Evolutionary conservation across 2,113 vertebrate genomes (phyloP), one percentile per base, ranked within the genome.

Genomic region (Callipepla squamata): DNA sequence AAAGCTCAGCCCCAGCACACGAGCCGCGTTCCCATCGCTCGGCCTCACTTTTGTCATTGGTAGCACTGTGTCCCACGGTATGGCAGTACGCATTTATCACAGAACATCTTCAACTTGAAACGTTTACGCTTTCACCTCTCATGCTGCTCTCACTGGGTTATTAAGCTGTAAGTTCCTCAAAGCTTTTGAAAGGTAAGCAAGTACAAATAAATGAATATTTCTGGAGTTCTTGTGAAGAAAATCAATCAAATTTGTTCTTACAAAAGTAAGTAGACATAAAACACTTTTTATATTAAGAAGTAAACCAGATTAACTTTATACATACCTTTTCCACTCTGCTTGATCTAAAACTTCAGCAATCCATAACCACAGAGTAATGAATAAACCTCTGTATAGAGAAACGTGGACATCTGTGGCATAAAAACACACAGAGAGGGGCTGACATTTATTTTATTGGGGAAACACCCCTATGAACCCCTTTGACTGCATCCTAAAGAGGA

Each of bases 41-140:
- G 8, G 2, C 19, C 58, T 55, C 6, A 0, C 4, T 58, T 7
- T 4, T 53, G 5, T 5, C 28, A 25, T 25, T 44, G 66, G 30
- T 72, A 87, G 75, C 48, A 5, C 1, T 25, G 51, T 5, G 16
- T 7, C 42, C 26, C 32, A 68, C 65, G 58, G 50, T 32, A 44
- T 14, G 0, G 0, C 42, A 9, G 30, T 3, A 11, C 74, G 42
- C 2, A 1, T 58, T 69, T 48, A 26, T 28, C 63, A 58, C 10
- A 53, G 80, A 30, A 20, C 14, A 32, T 32, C 67, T 1, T 0
- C 20, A 51, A 69, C 0, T 4, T 22, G 32, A 51, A 77, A 20
- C 12, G 13, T 38, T 36, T 47, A 69, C 4, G 8, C 38, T 59
- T 85, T 53, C 72, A 82, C 72, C 59, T n/a, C 81, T 90, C 68